Evolutionary conservation across 2,113 vertebrate species (phyloP).

Genomic region (Agelaius tricolor): DNA sequence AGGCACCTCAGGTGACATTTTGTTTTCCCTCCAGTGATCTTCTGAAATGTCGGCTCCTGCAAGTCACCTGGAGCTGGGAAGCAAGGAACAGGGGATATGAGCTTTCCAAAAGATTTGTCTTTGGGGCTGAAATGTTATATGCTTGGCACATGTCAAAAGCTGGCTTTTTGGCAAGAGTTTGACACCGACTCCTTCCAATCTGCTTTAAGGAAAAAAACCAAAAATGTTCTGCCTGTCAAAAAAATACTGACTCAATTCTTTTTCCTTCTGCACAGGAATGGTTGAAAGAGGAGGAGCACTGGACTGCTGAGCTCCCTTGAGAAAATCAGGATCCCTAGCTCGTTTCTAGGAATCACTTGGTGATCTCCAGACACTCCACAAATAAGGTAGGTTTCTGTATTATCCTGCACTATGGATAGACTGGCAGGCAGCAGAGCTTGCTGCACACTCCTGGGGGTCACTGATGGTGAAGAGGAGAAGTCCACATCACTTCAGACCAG

Average conservation of each 20-base stretch:
- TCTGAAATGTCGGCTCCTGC: neutral
- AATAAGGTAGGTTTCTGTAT: neutral
- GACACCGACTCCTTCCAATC: neutral
- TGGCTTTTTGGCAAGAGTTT: neutral
- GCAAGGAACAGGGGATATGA: neutral
- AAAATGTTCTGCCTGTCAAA: neutral
- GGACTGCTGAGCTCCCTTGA: neutral
- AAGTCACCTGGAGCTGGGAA: neutral
- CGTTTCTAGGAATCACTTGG: neutral
- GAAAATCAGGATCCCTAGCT: neutral
- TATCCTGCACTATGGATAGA: neutral
- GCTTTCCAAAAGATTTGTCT: conserved; percentile 1
- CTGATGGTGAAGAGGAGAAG: neutral
- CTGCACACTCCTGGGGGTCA: neutral
- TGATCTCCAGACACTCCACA: neutral
- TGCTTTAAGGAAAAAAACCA: neutral
- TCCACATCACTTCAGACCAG: neutral
- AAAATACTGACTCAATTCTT: neutral
- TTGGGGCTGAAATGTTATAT: neutral
- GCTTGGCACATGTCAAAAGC: neutral
- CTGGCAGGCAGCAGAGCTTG: neutral
- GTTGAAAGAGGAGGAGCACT: neutral
- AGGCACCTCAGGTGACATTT: neutral
- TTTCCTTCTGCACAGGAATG: neutral
- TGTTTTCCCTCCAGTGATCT: neutral